Evolutionary conservation across 2,113 vertebrate genomes (phyloP), one percentile per base, ranked within the genome.

Genomic region (Melanostigma gelatinosum): DNA sequence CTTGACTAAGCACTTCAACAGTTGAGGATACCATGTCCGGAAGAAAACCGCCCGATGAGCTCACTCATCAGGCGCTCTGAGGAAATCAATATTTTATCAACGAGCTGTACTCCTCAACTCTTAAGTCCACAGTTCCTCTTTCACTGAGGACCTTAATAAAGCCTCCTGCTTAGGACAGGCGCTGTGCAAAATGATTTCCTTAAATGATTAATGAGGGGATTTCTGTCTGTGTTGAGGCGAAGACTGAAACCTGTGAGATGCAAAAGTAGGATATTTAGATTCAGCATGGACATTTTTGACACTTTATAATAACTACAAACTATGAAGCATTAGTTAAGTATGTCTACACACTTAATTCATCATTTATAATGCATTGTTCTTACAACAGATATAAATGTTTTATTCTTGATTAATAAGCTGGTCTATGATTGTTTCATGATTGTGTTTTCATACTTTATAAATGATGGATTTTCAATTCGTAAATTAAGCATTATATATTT

Each of bases 121-220:
- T 88, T 90, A 89, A 70, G 44, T 64, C 78, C 50, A 13, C 46
- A 46, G 46, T 89, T 74, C 77, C 44, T 76, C 69, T 82, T 77
- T 72, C 58, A 79, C 68, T 46, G 77, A 88, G 61, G 65, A 80
- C 68, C 75, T 87, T 92, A 91, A 93, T 92, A 91, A 93, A 84
- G 84, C 79, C 69, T 86, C 66, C 79, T 89, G 80, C 79, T 84
- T 86, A 38, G 81, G 86, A 91, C 92, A 93, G 89, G 80, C 92
- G 90, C 80, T 85, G 82, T 77, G 87, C 80, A 91, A 90, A 92
- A 91, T 90, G 79, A 85, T 80, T 86, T 18, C n/a, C 42, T 71
- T 89, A 85, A 93, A 91, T 93, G 89, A 95, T 94, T 90, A 88
- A 93, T 72, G 85, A 90, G 64, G 60, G 13, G 72, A 77, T 36